phyloP scores from a whole-genome alignment of 1,140 invertebrate species.

The Heliconius himera region DNA sequence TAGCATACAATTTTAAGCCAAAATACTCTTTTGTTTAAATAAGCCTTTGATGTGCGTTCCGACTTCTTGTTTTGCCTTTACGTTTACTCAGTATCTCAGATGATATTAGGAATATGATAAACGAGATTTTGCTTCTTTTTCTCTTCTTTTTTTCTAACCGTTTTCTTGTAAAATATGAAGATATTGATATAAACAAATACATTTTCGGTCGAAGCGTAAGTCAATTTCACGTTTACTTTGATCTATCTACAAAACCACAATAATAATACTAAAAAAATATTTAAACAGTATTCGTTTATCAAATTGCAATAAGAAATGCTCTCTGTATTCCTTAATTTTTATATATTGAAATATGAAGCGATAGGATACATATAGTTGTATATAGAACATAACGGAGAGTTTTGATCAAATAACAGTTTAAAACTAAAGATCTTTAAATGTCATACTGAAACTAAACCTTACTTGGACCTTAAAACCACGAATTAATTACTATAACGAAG shows the following conservation, averaged over 20 bases:
- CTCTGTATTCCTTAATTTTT: not conserved
- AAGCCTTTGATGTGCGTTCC: slow-evolving; percentile 39
- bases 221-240: too few species aligned
- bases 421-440: not conserved
- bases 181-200: not conserved
- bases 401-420: not conserved
- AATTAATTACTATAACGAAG: not conserved
- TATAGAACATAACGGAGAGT: too few species aligned
- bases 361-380: too few species aligned
- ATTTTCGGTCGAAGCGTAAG: too few species aligned
- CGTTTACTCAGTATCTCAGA: slow-evolving; percentile 8
- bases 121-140: not conserved
- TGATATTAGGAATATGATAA: not conserved
- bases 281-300: too few species aligned
- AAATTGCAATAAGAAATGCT: not conserved
- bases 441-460: not conserved
- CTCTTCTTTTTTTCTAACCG: not conserved
- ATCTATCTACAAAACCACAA: too few species aligned
- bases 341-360: too few species aligned
- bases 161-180: not conserved
- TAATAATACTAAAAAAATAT: too few species aligned
- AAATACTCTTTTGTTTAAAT: slow-evolving; percentile 47
- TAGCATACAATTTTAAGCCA: slow-evolving; percentile 56
- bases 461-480: not conserved
- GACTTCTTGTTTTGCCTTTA: slow-evolving; percentile 32